These are phyloP conservation scores for Diadumene lineata DNA, from an alignment of 92 coral and sea anemone species.

Conservation along the genomic window DNA sequence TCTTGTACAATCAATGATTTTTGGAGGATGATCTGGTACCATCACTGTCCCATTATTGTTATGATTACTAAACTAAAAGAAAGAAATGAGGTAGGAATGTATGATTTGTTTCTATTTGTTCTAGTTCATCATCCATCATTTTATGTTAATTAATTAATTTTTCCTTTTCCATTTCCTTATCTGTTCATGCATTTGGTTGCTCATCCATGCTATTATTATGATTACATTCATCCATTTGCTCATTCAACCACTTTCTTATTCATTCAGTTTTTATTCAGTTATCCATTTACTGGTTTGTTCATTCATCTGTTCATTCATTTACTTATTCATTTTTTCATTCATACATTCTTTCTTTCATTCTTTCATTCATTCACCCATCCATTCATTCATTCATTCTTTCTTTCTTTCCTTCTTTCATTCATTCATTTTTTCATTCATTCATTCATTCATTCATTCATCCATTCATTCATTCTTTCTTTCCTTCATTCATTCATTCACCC, in stretches of 20 bases:
- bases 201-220: too few relatives aligned
- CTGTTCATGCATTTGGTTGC: too few relatives aligned
- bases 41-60: constrained; percentile 83
- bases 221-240: too few relatives aligned
- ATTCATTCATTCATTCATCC: not conserved
- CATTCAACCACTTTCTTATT: too few relatives aligned
- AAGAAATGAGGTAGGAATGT: constrained; percentile 73
- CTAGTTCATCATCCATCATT: too few relatives aligned
- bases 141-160: too few relatives aligned
- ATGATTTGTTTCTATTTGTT: too few relatives aligned
- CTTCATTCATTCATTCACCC: not conserved
- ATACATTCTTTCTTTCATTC: not conserved
- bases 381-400: not conserved
- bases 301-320: too few relatives aligned
- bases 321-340: too few relatives aligned
- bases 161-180: too few relatives aligned
- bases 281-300: too few relatives aligned
- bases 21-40: constrained; percentile 93
- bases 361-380: not conserved
- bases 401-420: not conserved
- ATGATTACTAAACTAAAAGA: constrained; percentile 92
- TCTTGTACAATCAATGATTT: constrained; percentile 83
- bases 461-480: not conserved
- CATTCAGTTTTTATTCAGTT: too few relatives aligned
- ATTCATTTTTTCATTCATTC: not conserved